phyloP scores from a whole-genome alignment of 2,113 vertebrate species.

The Camelus bactrianus region DNA sequence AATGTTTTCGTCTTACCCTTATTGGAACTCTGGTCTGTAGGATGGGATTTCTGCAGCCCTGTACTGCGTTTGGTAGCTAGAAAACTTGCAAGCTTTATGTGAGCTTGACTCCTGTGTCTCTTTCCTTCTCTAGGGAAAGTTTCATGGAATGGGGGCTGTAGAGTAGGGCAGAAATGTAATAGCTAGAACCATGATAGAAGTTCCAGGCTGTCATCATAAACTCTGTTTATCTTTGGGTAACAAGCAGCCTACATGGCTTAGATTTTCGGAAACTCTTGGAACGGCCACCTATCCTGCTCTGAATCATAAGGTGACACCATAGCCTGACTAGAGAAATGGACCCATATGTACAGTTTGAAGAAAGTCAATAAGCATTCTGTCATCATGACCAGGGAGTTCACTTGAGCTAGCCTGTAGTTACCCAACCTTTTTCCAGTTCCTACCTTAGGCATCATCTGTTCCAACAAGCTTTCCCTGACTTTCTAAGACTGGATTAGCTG shows the following conservation, averaged over 20 bases:
- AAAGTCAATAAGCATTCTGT: constrained; percentile 47
- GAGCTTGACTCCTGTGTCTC: not conserved
- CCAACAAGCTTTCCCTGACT: constrained; percentile 30
- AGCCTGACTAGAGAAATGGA: not conserved
- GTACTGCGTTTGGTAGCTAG: not conserved
- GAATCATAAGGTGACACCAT: constrained; percentile 25
- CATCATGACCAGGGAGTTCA: not conserved
- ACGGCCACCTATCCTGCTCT: not conserved
- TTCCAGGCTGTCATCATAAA: constrained; percentile 59
- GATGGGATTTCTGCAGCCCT: not conserved
- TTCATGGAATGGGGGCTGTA: not conserved
- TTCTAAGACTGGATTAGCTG: not conserved
- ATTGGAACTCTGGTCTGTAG: not conserved
- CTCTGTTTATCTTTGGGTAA: not conserved
- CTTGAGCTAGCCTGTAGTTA: constrained; percentile 12
- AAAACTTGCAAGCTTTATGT: not conserved
- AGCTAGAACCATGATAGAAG: constrained; percentile 72
- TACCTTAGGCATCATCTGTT: not conserved
- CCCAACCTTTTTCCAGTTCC: constrained; percentile 3
- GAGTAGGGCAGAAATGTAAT: not conserved
- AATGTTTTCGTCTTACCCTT: constrained; percentile 4
- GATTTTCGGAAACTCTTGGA: constrained; percentile 30
- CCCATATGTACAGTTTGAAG: not conserved
- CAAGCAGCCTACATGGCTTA: constrained; percentile 9
- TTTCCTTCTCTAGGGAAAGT: not conserved